Evolutionary conservation across 2,888 invertebrate species (phyloP), one percentile per base, ranked within the genome.

Genomic region (Drosophila melanosoma): DNA sequence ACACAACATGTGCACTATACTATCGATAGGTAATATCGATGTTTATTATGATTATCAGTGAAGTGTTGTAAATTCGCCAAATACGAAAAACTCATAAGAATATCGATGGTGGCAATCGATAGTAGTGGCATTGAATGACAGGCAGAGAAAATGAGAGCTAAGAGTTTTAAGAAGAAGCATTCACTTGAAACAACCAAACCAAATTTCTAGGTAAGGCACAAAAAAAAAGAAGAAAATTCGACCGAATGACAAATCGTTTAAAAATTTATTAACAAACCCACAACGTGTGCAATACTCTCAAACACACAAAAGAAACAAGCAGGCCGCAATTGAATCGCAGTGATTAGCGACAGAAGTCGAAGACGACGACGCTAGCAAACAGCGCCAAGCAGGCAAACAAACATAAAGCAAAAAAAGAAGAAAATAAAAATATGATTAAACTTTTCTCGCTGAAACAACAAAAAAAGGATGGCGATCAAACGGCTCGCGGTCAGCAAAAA

Each of bases 371-470:
- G 71, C 79, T 80, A 72, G 76, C 68, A 78, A 57, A 65, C 71
- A 78, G 66, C 66, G 71, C 79, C 71, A 81, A 66, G 71, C 77
- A 66, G 70, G 66, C 65, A 64, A 68, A 60, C 80, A 76, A 72
- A 56, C 29, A 52, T 49, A 42, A 51, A 49, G 33, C 58, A 40
- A 80, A 63, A 53, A 49, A 57, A 61, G 69, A 42, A 67, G 64
- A 45, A 67, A 72, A 76, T 71, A 64, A 91, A 90, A 84, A 32
- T n/a, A 99, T 99, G 99, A 98, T 99, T 94, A 99, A 98, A 95
- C 95, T 99, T 94, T 99, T 99, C 95, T 98, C 99, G 87, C 94
- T 99, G 93, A 99, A 99, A 94, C 98, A 99, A 95, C 98, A 99
- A 94, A 98, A 98, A 95, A 99, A 99, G 95, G 98, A 99, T 95